Conservation (phyloP, 2,888 invertebrate genomes). For the Hesperia comma region DNA sequence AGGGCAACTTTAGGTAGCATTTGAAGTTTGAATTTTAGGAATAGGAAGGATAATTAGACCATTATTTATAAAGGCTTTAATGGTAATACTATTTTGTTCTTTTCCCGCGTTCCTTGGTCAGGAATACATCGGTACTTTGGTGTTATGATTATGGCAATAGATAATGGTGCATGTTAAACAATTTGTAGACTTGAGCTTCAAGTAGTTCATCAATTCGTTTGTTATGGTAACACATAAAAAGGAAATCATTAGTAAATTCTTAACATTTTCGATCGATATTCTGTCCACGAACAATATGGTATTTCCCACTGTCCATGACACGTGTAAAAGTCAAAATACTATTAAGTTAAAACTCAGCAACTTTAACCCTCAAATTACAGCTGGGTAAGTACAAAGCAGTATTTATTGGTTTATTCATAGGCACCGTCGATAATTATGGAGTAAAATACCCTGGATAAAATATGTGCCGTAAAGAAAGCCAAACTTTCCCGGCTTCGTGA, state of each 20-base stretch:
- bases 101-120: no score
- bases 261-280: neutral
- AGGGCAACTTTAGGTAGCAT: neutral
- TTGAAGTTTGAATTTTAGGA: no score
- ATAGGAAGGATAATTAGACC: no score
- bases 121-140: no score
- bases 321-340: neutral
- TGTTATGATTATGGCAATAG: no score
- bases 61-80: no score
- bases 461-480: slow-evolving; percentile 43
- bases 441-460: slow-evolving; percentile 37
- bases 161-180: no score
- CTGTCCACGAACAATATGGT: neutral
- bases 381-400: slow-evolving; percentile 21
- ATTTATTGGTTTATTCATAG: slow-evolving; percentile 39
- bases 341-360: slow-evolving; percentile 17
- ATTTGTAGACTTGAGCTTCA: no score
- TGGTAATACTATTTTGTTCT: no score
- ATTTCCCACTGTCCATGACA: neutral
- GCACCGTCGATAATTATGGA: slow-evolving; percentile 41
- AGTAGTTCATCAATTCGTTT: no score
- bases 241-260: no score
- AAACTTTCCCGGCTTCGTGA: slow-evolving; percentile 55
- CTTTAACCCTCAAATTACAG: slow-evolving; percentile 30
- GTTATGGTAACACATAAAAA: no score